Evolutionary conservation across 1,140 invertebrate species (phyloP).

Genomic region (Drosophila funebris): DNA sequence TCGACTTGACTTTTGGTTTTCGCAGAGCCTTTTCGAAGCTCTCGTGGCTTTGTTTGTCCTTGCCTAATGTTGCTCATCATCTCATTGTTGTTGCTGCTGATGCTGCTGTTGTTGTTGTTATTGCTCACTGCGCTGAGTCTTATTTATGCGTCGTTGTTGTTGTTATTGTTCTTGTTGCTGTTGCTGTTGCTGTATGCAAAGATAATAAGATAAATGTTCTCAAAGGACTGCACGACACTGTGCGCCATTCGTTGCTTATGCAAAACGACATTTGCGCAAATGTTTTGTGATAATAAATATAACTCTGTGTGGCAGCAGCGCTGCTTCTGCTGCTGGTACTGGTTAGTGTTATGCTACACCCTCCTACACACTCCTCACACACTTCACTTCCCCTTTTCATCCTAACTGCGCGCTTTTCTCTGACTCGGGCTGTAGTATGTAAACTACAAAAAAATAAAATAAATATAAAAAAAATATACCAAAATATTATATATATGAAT

Average conservation of each 20-base stretch:
- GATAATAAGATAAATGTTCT: conserved; percentile 82
- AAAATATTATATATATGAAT: conserved; percentile 10
- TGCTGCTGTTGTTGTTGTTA: conserved; percentile 32
- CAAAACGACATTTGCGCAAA: conserved; percentile 80
- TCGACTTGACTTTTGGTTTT: conserved; percentile 80
- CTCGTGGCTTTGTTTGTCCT: conserved; percentile 75
- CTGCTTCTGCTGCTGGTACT: neutral
- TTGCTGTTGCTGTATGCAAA: conserved; percentile 69
- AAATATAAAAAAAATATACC: neutral
- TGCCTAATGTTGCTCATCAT: conserved; percentile 81
- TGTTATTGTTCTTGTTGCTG: conserved; percentile 52
- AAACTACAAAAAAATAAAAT: conserved; percentile 19
- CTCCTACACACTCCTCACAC: neutral
- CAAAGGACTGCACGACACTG: conserved; percentile 76
- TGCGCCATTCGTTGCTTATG: conserved; percentile 67
- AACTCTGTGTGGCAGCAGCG: conserved; percentile 74
- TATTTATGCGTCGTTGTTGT: conserved; percentile 69
- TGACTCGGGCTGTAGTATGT: neutral
- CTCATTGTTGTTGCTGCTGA: conserved; percentile 52
- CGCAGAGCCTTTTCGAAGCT: conserved; percentile 69
- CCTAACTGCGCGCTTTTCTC: neutral
- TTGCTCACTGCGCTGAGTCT: conserved; percentile 65
- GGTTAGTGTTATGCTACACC: conserved; percentile 17
- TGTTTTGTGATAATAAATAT: conserved; percentile 82
- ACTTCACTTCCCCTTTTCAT: neutral